Base-by-base conservation (phyloP, 2,113 vertebrate genomes). In the Nothocercus nigrocapillus region DNA sequence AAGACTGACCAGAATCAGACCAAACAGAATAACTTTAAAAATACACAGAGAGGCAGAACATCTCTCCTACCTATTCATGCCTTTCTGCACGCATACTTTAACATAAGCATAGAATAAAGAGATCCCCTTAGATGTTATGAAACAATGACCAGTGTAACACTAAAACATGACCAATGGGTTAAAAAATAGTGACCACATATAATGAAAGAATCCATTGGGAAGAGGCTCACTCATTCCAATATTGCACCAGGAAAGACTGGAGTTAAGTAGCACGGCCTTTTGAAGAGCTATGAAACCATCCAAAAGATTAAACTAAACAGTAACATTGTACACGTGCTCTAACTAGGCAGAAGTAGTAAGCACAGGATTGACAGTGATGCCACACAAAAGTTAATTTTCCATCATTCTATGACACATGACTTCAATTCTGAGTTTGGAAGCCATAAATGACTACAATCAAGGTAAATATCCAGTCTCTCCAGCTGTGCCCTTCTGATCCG, bases 251-350 rank as follows among this genome's bases (percentile, higher is more conserved):
- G 59, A 45, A 9, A 3, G 8, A 70, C 9, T 5, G 24, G 10
- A 38, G 24, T 25, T 24, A 0, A 10, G 44, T 53, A n/a, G 10
- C 1, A 5, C 28, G 10, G 38, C 59, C 51, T 3, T 11, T 67
- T n/a, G 6, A 36, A 3, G 16, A 13, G 62, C 40, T 47, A 16
- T 42, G 32, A 1, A 13, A 7, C 8, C 2, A 2, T 22, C 17
- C 17, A 3, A 42, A 5, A 3, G 2, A 24, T 18, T 1, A 3
- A 54, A 38, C 16, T 34, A n/a, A 7, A 2, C 20, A 1, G 21
- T 11, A 2, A 34, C 4, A 1, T 20, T 3, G 16, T 2, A 3
- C 28, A 3, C 8, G 2, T 1, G 38, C 47, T 68, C n/a, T 3
- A 15, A 8, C 12, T 25, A 34, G 32, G 47, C 47, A 51, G n/a